Base-by-base conservation (phyloP, 2,797 vertebrate genomes). In the Lepidocolaptes lacrymiger region DNA sequence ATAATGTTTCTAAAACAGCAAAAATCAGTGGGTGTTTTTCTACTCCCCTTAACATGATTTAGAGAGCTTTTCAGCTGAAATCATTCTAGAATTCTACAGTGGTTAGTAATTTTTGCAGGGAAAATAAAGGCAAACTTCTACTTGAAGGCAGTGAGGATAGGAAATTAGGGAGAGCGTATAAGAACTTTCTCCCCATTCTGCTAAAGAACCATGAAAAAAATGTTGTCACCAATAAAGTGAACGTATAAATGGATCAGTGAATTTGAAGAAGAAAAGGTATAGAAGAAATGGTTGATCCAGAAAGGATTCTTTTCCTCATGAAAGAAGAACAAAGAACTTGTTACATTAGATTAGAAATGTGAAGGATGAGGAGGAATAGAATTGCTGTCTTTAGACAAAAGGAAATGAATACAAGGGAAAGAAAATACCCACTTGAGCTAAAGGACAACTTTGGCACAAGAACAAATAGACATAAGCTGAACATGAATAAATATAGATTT, bases 1-100 rank as follows among this genome's bases (percentile, higher is more conserved):
- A 95, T 89, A 81, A 91, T 84, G 78, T 85, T 89, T 94, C 78
- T 92, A 88, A 94, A 95, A 10, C 62, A 85, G 37, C 36, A 95
- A 85, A 95, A 93, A 91, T 22, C 58, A 72, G 69, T 91, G 59
- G 88, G 79, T 74, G 64, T 63, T 85, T 94, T 96, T 81, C 30
- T 79, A 39, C 6, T 11, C 55, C 36, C n/a, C 85, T 77, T 93
- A 89, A 86, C 66, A 27, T 14, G 49, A 96, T 93, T 87, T 85
- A 81, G 55, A 68, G 56, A 91, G 76, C 27, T 88, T 85, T 89
- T 85, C 55, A 64, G n/a, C 24, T 68, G 11, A 91, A 93, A 93
- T 69, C 0, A 30, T 69, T 78, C 56, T 72, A 71, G 43, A 87
- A 82, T 75, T 92, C 55, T 82, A 48, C 74, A 14, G 15, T 10